Conservation (phyloP, 1,140 invertebrate genomes). For the Hermetia illucens region DNA sequence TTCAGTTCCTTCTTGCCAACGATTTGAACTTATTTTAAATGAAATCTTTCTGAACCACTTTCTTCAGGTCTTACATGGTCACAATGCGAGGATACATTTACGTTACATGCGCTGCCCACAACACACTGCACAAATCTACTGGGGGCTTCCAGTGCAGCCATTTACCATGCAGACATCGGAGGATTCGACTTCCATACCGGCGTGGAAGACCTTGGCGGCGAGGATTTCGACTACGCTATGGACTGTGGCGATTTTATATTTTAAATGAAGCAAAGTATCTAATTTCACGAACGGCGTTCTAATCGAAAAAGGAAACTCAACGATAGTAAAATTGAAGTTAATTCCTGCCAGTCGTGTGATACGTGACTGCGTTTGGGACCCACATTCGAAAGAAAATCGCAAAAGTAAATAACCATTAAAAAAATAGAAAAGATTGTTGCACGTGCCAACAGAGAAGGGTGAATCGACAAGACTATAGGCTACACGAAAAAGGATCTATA, state of each 20-base stretch:
- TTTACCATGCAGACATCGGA: slow-evolving; percentile 42
- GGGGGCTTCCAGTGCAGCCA: slow-evolving; percentile 38
- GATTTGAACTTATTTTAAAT: background rate
- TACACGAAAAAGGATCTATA: too few species aligned
- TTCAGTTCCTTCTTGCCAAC: background rate
- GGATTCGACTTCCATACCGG: slow-evolving; percentile 36
- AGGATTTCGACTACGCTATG: slow-evolving; percentile 44
- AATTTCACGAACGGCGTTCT: too few species aligned
- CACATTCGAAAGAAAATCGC: background rate
- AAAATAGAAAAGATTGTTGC: too few species aligned
- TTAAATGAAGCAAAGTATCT: slow-evolving; percentile 33
- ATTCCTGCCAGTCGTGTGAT: too few species aligned
- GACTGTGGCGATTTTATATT: slow-evolving; percentile 48
- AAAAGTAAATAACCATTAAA: too few species aligned
- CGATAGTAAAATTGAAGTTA: too few species aligned
- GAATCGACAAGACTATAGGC: too few species aligned
- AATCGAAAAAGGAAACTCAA: too few species aligned
- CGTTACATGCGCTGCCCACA: slow-evolving; percentile 41
- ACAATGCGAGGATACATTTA: slow-evolving; percentile 43
- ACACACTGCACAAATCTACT: slow-evolving; percentile 43
- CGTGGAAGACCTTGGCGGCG: slow-evolving; percentile 34
- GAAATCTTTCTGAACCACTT: background rate
- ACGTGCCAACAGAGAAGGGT: too few species aligned
- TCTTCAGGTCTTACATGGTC: slow-evolving; percentile 41
- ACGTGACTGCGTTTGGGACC: background rate